These are phyloP conservation scores for Platyscapa corneri DNA, from an alignment of 1,140 invertebrate genomes.

Conservation along the genomic window DNA sequence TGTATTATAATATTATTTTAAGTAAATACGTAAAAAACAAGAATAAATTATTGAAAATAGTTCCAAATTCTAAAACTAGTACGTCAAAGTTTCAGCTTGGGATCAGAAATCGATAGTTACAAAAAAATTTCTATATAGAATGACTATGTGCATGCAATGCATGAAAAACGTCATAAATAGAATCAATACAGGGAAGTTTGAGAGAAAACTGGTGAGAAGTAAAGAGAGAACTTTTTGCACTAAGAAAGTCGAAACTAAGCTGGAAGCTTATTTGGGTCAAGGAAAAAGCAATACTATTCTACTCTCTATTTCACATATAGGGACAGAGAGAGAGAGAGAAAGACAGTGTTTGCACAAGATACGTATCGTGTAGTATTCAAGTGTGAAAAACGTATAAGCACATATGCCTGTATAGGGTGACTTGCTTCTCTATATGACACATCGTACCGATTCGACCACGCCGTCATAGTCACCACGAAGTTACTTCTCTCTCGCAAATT, in stretches of 20 bases:
- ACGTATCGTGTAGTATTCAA: background rate
- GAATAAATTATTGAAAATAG: too few relatives aligned
- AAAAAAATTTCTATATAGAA: too few relatives aligned
- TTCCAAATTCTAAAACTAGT: too few relatives aligned
- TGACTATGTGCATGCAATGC: background rate
- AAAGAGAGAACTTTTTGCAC: background rate
- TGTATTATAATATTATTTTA: too few relatives aligned
- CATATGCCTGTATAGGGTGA: background rate
- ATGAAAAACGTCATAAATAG: background rate
- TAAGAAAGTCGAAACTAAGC: background rate
- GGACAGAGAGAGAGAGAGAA: too few relatives aligned
- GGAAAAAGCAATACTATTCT: background rate
- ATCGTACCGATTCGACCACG: background rate
- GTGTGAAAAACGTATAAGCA: background rate
- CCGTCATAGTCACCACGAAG: conserved; percentile 4
- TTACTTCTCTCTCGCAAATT: conserved; percentile 62
- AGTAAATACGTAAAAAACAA: too few relatives aligned
- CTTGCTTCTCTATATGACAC: background rate
- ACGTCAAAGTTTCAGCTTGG: too few relatives aligned
- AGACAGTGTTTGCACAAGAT: background rate
- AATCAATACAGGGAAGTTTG: background rate
- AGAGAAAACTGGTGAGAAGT: background rate
- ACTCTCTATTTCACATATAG: too few relatives aligned
- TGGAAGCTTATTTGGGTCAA: background rate
- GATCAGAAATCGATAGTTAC: too few relatives aligned